Evolutionary conservation across 2,113 vertebrate genomes (phyloP), one percentile per base, ranked within the genome.

Genomic region (Bambusicola thoracicus): DNA sequence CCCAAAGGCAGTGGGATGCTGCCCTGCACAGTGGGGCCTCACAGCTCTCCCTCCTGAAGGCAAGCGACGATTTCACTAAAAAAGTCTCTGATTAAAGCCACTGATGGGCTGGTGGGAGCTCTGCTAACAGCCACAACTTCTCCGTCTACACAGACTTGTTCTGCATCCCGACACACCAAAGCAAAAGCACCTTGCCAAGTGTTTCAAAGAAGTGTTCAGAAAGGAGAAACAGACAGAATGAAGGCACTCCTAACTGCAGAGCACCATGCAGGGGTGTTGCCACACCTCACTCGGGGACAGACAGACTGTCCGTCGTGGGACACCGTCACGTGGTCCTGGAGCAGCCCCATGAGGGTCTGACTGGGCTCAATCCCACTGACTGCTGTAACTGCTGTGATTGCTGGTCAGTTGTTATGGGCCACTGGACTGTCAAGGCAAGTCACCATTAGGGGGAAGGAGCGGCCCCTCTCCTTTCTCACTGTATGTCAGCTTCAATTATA

Each of bases 381-480:
- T 78, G 49, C 5, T 63, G 58, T 10, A 90, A 48, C 51, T 27
- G 78, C 18, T 75, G 91, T 75, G 87, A 83, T 32, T 84, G 61
- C 36, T 75, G 85, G 65, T 91, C 93, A 86, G 67, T 90, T 7
- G 43, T 89, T 78, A 40, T 19, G 87, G 94, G 91, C 92, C 91
- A 94, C 44, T 81, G 91, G 68, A 95, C 7, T 93, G 85, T 84
- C 95, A 94, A 61, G 87, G 82, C 66, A 8, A 94, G 90, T 91
- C 89, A 95, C 18, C 62, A 18, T 93, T 32, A 91, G 68, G 38
- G 76, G 61, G 38, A 48, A 78, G 67, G 82, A 92, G 77, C 5
- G 3, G 76, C 85, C 73, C 62, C 67, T 58, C 79, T 68, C 69
- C 79, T 84, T 94, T 88, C 15, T 38, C 51, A 89, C 43, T 82